Conservation (phyloP, 2,888 invertebrate species). For the Thymelicus acteon region DNA sequence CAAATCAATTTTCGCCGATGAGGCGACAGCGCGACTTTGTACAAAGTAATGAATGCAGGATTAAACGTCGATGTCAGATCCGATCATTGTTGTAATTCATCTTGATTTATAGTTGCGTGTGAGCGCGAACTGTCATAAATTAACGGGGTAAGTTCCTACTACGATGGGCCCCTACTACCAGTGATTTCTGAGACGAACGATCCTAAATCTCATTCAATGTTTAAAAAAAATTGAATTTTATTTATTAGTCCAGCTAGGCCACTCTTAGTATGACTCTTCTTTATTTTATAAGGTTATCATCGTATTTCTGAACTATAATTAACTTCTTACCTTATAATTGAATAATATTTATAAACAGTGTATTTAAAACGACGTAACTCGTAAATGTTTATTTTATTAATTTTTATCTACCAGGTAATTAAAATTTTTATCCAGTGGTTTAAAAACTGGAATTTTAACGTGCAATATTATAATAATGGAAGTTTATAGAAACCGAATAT, state of each 20-base stretch:
- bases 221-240: neutral
- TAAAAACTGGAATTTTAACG: no score
- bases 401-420: no score
- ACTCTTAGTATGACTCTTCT: no score
- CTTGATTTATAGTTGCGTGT: slow-evolving; percentile 77
- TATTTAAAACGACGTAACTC: no score
- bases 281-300: no score
- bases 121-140: slow-evolving; percentile 69
- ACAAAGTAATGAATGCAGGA: slow-evolving; percentile 65
- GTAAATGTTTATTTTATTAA: neutral
- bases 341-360: no score
- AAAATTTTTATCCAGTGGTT: no score
- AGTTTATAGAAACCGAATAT: neutral
- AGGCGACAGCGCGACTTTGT: slow-evolving; percentile 58
- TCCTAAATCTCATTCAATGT: neutral
- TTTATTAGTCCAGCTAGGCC: no score
- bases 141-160: slow-evolving; percentile 48
- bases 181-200: no score
- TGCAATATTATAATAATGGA: neutral
- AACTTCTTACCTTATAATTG: no score
- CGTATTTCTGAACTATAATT: no score
- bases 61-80: slow-evolving; percentile 66
- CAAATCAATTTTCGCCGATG: slow-evolving; percentile 52
- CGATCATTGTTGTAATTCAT: slow-evolving; percentile 77
- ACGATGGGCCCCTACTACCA: slow-evolving; percentile 15